Base-by-base conservation (phyloP, 2,888 invertebrate species). In the Diachrysia chrysitis region DNA sequence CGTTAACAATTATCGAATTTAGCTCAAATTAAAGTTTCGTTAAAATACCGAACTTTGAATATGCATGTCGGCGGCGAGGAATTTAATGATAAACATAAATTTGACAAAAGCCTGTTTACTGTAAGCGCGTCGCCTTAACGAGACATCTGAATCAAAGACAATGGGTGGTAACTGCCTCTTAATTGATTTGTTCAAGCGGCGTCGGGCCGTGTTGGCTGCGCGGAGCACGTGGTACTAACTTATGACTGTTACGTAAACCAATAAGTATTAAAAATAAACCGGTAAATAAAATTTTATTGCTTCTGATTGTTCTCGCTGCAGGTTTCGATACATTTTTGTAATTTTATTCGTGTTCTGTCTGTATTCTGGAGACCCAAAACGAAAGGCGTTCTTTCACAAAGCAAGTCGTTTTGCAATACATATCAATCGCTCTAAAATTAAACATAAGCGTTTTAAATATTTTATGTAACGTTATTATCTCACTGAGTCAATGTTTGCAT, bases 61-160 rank as follows among this genome's bases (percentile, higher is more conserved):
- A 84, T 83, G 79, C 78, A 71, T 76, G 71, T 74, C 68, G 63
- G 87, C 86, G 84, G 84, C 87, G 87, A 87, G 85, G 86, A 86
- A 83, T 81, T 88, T 92, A 91, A 92, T 91, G 90, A 85, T 84
- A 83, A 82, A 87, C 87, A 92, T 92, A 92, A 93, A 91, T 92
- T 90, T 89, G 88, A 90, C 81, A 76, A 83, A 82, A 84, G 79
- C 85, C 84, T 82, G 90, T 89, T 92, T 77, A 79, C 80, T 76
- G 73, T 76, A 76, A 79, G 78, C 46, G 77, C 51, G 84, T 85
- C 80, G 76, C 79, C 80, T 89, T 93, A 93, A 93, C 88, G 90
- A 93, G 90, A 90, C 89, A 84, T 86, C 89, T 89, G 90, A 90
- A 90, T 90, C 87, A 89, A 88, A 88, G 81, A 91, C 91, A 93